Conservation (phyloP, 2,113 vertebrate genomes). For the Pteronura brasiliensis region DNA sequence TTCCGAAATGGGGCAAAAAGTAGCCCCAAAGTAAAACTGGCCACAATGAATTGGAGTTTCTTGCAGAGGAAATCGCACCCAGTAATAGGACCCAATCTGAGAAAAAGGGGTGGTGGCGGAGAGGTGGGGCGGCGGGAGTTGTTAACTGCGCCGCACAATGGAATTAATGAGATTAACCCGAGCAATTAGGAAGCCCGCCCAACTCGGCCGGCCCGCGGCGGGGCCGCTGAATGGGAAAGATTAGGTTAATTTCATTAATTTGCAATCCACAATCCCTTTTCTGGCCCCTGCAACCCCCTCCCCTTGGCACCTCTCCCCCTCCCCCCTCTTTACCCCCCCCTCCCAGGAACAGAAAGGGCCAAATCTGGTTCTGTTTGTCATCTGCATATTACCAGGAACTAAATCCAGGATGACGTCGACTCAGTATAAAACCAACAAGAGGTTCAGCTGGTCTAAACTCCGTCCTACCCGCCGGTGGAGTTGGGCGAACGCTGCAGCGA, state of each 20-base stretch:
- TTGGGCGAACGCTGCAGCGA: conserved; percentile 72
- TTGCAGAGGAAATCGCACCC: conserved; percentile 81
- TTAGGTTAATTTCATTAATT: conserved; percentile 97
- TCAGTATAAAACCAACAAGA: conserved; percentile 91
- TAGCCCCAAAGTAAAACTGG: conserved; percentile 19
- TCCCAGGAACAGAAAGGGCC: conserved; percentile 69
- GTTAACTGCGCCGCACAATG: conserved; percentile 82
- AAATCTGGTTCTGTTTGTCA: conserved; percentile 88
- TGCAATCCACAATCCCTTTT: conserved; percentile 90
- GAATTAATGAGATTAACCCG: conserved; percentile 92
- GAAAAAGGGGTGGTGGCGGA: conserved; percentile 72
- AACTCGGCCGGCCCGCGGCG: conserved; percentile 55
- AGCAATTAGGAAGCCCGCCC: conserved; percentile 84
- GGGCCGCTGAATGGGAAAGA: conserved; percentile 86
- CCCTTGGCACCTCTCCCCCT: conserved; percentile 52
- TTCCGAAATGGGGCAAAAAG: background rate
- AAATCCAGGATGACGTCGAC: conserved; percentile 93
- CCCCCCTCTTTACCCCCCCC: conserved; percentile 50
- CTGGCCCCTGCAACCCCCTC: conserved; percentile 78
- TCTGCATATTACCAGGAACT: conserved; percentile 87
- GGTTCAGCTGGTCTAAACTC: conserved; percentile 83
- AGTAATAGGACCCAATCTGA: conserved; percentile 76
- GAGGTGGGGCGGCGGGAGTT: conserved; percentile 68
- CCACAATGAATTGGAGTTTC: conserved; percentile 66
- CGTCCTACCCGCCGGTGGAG: conserved; percentile 80